phyloP scores from a whole-genome alignment of 2,888 invertebrate genomes.

The Dynastes grantii region DNA sequence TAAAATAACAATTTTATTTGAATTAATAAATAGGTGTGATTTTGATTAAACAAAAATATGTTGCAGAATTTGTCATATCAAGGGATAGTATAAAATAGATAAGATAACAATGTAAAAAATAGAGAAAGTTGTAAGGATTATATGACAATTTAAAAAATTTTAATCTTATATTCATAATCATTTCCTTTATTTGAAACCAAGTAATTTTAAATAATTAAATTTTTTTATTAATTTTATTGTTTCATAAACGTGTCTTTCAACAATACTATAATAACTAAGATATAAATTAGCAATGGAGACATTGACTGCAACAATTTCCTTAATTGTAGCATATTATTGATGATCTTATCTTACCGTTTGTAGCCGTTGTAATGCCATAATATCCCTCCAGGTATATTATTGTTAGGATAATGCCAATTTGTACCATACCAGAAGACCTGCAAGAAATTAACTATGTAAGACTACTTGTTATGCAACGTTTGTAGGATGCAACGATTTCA shows the following conservation, averaged over 20 bases:
- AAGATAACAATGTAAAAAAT: too few species aligned
- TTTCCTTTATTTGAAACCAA: neutral
- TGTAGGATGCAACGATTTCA: neutral
- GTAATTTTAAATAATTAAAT: neutral
- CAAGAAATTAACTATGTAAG: slow-evolving; percentile 15
- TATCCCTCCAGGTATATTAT: slow-evolving; percentile 17
- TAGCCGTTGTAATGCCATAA: neutral
- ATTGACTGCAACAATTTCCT: neutral
- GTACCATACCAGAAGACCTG: slow-evolving; percentile 32
- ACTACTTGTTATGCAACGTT: slow-evolving; percentile 11
- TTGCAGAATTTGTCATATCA: too few species aligned
- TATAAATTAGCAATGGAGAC: neutral
- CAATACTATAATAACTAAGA: neutral
- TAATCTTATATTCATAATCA: too few species aligned
- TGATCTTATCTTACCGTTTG: slow-evolving; percentile 27
- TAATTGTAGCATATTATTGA: slow-evolving; percentile 7
- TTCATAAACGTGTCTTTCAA: neutral
- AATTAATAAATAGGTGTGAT: too few species aligned
- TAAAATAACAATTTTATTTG: too few species aligned
- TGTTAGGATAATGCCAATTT: slow-evolving; percentile 22
- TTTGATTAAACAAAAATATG: too few species aligned
- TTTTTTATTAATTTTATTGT: neutral
- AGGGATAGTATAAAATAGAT: too few species aligned
- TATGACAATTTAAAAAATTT: too few species aligned
- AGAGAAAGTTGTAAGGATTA: too few species aligned